Conservation (phyloP, 2,888 invertebrate species). For the Amorpha juglandis region DNA sequence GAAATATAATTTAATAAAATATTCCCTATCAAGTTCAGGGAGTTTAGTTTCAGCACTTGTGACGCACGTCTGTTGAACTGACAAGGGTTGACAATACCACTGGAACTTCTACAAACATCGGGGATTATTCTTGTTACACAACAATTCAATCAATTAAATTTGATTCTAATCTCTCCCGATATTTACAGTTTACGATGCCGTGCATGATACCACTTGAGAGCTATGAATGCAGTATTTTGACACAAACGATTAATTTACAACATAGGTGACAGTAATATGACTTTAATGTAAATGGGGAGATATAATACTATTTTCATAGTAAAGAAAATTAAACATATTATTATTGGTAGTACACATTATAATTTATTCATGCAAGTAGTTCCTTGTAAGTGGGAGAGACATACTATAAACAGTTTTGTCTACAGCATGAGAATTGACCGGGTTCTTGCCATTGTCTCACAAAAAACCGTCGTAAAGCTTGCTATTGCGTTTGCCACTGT, state of each 20-base stretch:
- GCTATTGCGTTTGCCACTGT: too few species aligned
- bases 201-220: background rate
- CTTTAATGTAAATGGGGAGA: too few species aligned
- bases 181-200: background rate
- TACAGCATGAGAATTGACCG: too few species aligned
- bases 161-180: background rate
- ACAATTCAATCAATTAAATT: constrained; percentile 10
- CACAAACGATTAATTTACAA: background rate
- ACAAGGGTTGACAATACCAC: constrained; percentile 13
- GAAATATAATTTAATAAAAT: background rate
- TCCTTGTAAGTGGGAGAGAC: too few species aligned
- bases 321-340: too few species aligned
- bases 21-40: background rate
- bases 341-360: too few species aligned
- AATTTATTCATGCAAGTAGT: too few species aligned
- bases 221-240: background rate
- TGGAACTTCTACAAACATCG: background rate
- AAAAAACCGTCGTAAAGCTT: too few species aligned
- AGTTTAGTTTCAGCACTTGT: constrained; percentile 1
- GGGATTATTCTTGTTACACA: constrained; percentile 11
- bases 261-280: too few species aligned
- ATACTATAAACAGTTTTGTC: too few species aligned
- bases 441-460: too few species aligned
- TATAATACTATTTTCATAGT: too few species aligned
- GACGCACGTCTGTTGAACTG: background rate